Evolutionary conservation across 1,140 invertebrate genomes (phyloP).

Genomic region (Plectus sambesii): DNA sequence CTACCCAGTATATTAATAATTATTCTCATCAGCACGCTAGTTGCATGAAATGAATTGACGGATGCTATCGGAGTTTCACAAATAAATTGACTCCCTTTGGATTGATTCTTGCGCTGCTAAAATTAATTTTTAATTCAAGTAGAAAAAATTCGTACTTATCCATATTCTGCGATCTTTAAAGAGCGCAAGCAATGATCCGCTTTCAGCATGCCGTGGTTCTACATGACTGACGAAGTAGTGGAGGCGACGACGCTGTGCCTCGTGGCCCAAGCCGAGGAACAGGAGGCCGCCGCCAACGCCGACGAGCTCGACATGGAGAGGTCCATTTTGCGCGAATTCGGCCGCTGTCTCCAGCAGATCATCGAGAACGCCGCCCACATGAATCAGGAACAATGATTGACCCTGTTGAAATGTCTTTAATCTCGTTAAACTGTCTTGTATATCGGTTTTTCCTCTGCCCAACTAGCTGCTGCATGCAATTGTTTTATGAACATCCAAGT

Average conservation of each 20-base stretch:
- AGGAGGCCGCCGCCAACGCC: conserved; percentile 6
- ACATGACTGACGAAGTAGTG: conserved; percentile 76
- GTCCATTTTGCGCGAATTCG: conserved; percentile 83
- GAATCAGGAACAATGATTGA: too few species aligned
- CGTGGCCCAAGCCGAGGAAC: conserved; percentile 72
- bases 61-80: too few species aligned
- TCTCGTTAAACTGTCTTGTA: too few species aligned
- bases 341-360: conserved; percentile 77
- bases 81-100: conserved; percentile 19
- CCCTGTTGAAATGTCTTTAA: too few species aligned
- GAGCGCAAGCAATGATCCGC: conserved; percentile 21
- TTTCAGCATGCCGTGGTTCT: conserved; percentile 60
- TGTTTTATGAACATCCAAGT: too few species aligned
- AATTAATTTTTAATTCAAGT: background rate
- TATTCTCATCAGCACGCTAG: too few species aligned
- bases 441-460: too few species aligned
- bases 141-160: background rate
- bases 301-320: conserved; percentile 64
- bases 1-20: too few species aligned
- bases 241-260: conserved; percentile 89
- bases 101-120: background rate
- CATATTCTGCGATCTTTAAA: too few species aligned
- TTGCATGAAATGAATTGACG: too few species aligned
- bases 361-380: conserved; percentile 60
- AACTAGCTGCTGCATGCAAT: too few species aligned